Evolutionary conservation across 2,888 invertebrate genomes (phyloP).

Genomic region (Pollenia labialis): DNA sequence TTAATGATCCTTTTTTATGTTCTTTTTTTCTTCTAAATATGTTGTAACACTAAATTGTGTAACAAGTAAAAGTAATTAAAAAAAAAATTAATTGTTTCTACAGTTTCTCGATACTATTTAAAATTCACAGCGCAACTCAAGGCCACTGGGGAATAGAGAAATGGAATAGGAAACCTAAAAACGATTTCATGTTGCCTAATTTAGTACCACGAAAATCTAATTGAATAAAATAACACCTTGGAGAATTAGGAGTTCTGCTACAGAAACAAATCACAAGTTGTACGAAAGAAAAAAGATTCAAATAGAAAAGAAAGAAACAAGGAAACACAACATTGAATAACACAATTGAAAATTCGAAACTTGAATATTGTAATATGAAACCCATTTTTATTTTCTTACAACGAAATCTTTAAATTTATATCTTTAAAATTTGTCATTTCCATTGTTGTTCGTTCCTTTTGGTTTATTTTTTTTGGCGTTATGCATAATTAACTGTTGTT

Average conservation of each 20-base stretch:
- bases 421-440: constrained; percentile 50
- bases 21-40: constrained; percentile 51
- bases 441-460: constrained; percentile 2
- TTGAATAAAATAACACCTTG: constrained; percentile 68
- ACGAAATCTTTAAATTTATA: constrained; percentile 13
- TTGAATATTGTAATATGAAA: constrained; percentile 36
- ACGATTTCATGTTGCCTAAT: constrained; percentile 66
- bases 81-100: constrained; percentile 63
- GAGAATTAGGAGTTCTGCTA: constrained; percentile 25
- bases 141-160: constrained; percentile 48
- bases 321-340: constrained; percentile 17
- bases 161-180: constrained; percentile 53
- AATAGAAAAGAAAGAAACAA: background rate
- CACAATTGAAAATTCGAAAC: constrained; percentile 48
- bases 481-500: constrained; percentile 67
- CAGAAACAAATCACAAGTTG: constrained; percentile 5
- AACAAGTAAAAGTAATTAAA: constrained; percentile 70
- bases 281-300: background rate
- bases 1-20: constrained; percentile 50
- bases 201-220: constrained; percentile 58
- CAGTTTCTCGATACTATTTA: constrained; percentile 31
- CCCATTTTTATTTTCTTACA: constrained; percentile 15
- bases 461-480: constrained; percentile 42
- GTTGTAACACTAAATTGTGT: constrained; percentile 60
- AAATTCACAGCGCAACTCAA: constrained; percentile 56